phyloP scores from a whole-genome alignment of 2,888 invertebrate species.

The Serripes groenlandicus region DNA sequence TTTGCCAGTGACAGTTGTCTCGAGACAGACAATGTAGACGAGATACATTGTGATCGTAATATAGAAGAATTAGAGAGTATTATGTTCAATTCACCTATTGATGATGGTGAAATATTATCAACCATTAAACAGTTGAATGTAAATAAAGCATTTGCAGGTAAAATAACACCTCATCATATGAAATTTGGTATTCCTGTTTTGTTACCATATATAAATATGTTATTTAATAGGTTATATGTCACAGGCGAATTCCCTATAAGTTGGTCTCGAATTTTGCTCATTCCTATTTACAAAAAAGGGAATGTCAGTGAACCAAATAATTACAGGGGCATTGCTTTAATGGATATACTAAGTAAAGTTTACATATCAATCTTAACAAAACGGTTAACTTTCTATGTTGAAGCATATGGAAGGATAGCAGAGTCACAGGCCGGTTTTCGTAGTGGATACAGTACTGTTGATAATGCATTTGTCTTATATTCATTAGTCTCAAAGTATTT shows the following conservation, averaged over 20 bases:
- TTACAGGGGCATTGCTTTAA: background rate
- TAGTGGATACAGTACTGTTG: conserved; percentile 3
- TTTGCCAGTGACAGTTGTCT: background rate
- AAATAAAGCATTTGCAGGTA: background rate
- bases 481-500: conserved; percentile 17
- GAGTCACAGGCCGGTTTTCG: background rate
- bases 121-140: background rate
- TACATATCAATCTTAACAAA: conserved; percentile 19
- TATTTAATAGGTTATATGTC: background rate
- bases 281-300: background rate
- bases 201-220: background rate
- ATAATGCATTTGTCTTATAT: no score
- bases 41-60: background rate
- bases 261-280: background rate
- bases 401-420: conserved; percentile 6
- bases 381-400: conserved; percentile 21
- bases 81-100: background rate
- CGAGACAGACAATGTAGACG: background rate
- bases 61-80: background rate
- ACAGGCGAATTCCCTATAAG: background rate
- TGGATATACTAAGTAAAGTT: conserved; percentile 6
- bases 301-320: background rate
- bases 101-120: background rate
- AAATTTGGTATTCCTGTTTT: background rate
- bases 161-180: background rate